A percentile compares a stretch with the other conserved stretches of the same genome.
Conservation (phyloP, 2,888 invertebrate genomes). For the Drosophila multiciliata region DNA sequence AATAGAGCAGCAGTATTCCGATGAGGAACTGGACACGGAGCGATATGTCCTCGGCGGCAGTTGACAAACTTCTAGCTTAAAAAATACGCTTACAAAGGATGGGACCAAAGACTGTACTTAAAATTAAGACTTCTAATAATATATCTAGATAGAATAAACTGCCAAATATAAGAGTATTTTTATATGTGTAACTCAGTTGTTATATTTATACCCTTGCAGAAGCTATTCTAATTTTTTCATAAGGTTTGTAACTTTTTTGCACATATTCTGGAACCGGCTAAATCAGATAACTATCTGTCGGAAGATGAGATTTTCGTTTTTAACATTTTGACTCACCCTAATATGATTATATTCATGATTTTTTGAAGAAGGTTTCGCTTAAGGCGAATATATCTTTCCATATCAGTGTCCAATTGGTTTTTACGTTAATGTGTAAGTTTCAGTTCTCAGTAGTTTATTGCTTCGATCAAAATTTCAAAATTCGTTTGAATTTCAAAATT, state of each 20-base stretch:
- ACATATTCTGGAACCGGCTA: neutral
- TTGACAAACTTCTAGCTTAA: constrained; percentile 20
- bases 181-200: neutral
- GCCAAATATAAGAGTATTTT: neutral
- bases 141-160: constrained; percentile 6
- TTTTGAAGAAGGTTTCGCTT: neutral
- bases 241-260: neutral
- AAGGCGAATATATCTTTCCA: neutral
- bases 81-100: constrained; percentile 56
- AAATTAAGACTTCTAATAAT: constrained; percentile 13
- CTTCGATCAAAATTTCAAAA: constrained; percentile 54
- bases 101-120: constrained; percentile 63
- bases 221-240: neutral
- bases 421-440: constrained; percentile 9
- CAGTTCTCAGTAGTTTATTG: constrained; percentile 32
- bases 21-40: constrained; percentile 70
- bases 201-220: neutral
- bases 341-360: too few species aligned
- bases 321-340: too few species aligned
- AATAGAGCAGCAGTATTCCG: constrained; percentile 66
- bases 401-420: neutral
- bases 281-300: neutral
- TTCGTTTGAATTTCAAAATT: constrained; percentile 68
- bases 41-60: constrained; percentile 71
- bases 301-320: neutral